A percentile compares a stretch with the other conserved stretches of the same genome.
Conservation (phyloP, 2,888 invertebrate genomes). For the Bembecia ichneumoniformis region DNA sequence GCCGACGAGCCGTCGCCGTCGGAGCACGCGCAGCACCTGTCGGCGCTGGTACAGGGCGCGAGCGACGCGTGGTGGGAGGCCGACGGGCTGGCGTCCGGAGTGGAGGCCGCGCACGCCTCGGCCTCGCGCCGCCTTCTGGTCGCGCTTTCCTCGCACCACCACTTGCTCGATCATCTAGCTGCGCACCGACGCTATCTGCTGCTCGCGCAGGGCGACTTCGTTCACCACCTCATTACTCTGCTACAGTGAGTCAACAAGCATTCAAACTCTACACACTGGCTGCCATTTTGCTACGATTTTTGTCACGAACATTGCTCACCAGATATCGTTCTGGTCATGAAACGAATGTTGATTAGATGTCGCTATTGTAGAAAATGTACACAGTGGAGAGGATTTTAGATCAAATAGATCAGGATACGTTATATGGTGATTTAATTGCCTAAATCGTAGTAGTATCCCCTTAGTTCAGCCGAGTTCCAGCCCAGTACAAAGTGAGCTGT, state of each 20-base stretch:
- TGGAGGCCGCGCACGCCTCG: conserved; percentile 88
- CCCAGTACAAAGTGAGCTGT: too few relatives aligned
- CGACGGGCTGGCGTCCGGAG: conserved; percentile 79
- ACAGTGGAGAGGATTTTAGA: too few relatives aligned
- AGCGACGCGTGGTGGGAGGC: conserved; percentile 60
- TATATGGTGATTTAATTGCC: too few relatives aligned
- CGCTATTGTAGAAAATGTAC: too few relatives aligned
- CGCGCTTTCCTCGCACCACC: conserved; percentile 88
- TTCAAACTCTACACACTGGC: too few relatives aligned
- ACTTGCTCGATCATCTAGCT: conserved; percentile 90
- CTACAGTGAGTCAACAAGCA: conserved; percentile 77
- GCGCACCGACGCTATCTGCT: conserved; percentile 92
- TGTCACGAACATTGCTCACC: too few relatives aligned
- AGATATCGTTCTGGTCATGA: too few relatives aligned
- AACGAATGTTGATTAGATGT: too few relatives aligned
- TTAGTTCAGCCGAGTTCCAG: too few relatives aligned
- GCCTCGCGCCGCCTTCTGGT: conserved; percentile 89
- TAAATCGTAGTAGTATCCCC: too few relatives aligned
- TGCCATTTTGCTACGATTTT: too few relatives aligned
- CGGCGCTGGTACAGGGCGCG: conserved; percentile 56
- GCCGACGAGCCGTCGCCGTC: conserved; percentile 81
- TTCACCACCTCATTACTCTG: conserved; percentile 92
- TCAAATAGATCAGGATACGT: too few relatives aligned
- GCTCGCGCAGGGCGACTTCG: conserved; percentile 96
- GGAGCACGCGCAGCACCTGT: conserved; percentile 74